Evolutionary conservation across 2,113 vertebrate species (phyloP), one percentile per base, ranked within the genome.

Genomic region (Eurypyga helias): DNA sequence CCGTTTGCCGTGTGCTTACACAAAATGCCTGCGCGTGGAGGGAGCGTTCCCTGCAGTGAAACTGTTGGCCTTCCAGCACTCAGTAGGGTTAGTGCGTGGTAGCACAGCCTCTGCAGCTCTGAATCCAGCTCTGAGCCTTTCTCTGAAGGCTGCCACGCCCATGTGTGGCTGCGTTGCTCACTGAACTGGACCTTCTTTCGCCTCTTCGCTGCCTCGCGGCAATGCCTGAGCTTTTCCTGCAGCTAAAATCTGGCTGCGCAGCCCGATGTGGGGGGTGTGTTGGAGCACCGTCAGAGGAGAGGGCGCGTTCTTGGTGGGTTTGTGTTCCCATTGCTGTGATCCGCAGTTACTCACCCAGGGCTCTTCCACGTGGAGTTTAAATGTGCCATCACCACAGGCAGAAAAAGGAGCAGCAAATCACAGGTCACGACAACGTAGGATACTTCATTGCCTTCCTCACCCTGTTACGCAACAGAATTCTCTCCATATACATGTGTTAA

Each of bases 141-240:
- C 61, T 76, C 43, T 51, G 46, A 3, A 0, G 17, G 61, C 70
- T 51, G 79, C 0, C 2, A 5, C n/a, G 75, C 45, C 41, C 78
- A 62, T 0, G 13, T 23, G 13, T 7, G 57, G 45, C n/a, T 29
- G 4, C 0, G 0, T 7, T 34, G 61, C 38, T 71, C 45, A 12
- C 17, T 67, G 4, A 65, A 29, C 33, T 61, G 36, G 16, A 5
- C 43, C 62, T 64, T n/a, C 57, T 36, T 31, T 65, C 55, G 38
- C 34, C 25, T 72, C 24, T 33, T 45, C 29, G 4, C 46, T 60
- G 49, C n/a, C 55, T 87, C 29, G 4, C 9, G 61, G 57, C 48
- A 48, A 34, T 29, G 60, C 38, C 48, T 8, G 18, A 83, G 21
- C 12, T 6, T 46, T 90, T 58, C 9, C 83, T 66, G 55, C 45